These are phyloP conservation scores for Heloderma charlesbogerti DNA, from an alignment of 2,113 vertebrate species.

Conservation along the genomic window DNA sequence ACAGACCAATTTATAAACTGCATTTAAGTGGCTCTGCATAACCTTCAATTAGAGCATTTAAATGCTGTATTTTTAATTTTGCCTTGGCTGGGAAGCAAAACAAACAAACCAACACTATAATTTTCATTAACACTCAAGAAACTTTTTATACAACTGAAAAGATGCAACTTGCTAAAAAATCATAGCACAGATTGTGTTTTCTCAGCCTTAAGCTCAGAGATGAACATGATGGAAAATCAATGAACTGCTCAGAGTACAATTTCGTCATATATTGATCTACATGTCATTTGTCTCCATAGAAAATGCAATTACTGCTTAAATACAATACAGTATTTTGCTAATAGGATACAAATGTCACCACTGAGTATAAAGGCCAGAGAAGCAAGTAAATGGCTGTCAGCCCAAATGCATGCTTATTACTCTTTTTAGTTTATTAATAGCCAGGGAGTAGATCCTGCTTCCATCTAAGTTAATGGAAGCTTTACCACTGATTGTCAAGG, in stretches of 20 bases:
- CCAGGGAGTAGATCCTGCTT: rapidly evolving
- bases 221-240: constrained; percentile 75
- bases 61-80: constrained; percentile 27
- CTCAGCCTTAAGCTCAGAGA: constrained; percentile 63
- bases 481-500: constrained; percentile 19
- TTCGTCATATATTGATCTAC: constrained; percentile 75
- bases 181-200: constrained; percentile 64
- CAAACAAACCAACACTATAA: background rate
- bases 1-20: constrained; percentile 19
- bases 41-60: constrained; percentile 14
- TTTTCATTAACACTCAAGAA: constrained; percentile 50
- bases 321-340: constrained; percentile 75
- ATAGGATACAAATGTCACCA: constrained; percentile 74
- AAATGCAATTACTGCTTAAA: constrained; percentile 79
- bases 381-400: constrained; percentile 68
- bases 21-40: constrained; percentile 33
- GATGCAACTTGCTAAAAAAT: constrained; percentile 63
- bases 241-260: constrained; percentile 62
- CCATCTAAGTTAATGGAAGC: background rate
- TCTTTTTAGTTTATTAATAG: constrained; percentile 38
- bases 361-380: constrained; percentile 61
- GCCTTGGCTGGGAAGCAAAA: constrained; percentile 36
- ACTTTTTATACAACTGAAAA: constrained; percentile 38
- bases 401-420: constrained; percentile 5
- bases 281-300: constrained; percentile 71